phyloP scores from a whole-genome alignment of 2,113 vertebrate genomes.

The Plecturocebus donacophilus region DNA sequence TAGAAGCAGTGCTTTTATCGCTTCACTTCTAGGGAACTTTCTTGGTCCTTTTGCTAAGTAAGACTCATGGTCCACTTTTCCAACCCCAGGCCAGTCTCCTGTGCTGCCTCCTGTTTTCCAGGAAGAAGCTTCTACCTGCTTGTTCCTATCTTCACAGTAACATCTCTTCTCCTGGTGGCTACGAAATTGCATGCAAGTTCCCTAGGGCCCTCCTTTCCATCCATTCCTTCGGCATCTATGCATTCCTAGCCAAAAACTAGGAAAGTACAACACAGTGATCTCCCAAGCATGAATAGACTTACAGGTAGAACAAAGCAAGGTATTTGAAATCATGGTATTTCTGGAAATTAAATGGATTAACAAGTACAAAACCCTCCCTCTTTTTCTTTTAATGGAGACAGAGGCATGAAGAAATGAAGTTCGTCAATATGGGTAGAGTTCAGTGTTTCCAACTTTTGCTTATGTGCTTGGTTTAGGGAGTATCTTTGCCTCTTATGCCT shows the following conservation, averaged over 20 bases:
- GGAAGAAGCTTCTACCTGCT: not conserved
- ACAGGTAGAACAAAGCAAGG: not conserved
- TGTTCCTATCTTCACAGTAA: not conserved
- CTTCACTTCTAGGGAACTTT: not conserved
- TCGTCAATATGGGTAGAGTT: not conserved
- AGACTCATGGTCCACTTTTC: not conserved
- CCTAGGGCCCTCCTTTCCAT: not conserved
- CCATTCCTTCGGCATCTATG: not conserved
- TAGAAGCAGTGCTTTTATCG: not conserved
- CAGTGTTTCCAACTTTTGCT: not conserved
- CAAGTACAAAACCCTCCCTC: not conserved
- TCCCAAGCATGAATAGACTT: not conserved
- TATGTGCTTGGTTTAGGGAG: not conserved
- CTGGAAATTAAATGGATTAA: not conserved
- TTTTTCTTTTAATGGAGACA: not conserved
- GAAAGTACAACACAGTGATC: not conserved
- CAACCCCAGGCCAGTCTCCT: too few relatives aligned
- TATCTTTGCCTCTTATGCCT: not conserved
- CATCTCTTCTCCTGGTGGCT: not conserved
- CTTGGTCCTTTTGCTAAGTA: not conserved
- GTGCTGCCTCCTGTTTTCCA: not conserved
- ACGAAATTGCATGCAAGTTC: not conserved
- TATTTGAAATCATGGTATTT: not conserved
- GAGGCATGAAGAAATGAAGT: not conserved
- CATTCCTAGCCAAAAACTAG: not conserved